Base-by-base conservation (phyloP, 2,888 invertebrate genomes). In the Acanthoscelides obtectus region DNA sequence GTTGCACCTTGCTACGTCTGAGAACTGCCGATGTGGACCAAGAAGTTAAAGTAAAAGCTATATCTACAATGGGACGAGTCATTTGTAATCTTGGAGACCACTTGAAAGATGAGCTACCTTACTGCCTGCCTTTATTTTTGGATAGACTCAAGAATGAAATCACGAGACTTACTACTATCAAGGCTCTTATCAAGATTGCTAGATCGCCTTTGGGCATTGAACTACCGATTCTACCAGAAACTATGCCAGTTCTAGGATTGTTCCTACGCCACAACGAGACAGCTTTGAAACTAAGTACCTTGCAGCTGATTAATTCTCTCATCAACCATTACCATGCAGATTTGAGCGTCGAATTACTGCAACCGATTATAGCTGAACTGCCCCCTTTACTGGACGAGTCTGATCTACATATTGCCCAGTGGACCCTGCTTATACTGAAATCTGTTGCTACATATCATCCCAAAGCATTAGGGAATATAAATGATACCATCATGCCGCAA, bases 21-120 rank as follows among this genome's bases (percentile, higher is more conserved):
- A 93, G 93, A 80, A 96, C 98, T 45, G 94, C 98, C 0, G 99
- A 99, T 84, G 97, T 99, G 82, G 99, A 99, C 87, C 99, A 99
- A 84, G 99, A 99, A 87, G 99, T 99, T 0, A 99, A 99, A 85
- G 99, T 99, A 83, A 90, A 97, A 22, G 98, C 99, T 12, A 99
- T 99, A 75, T 94, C 97, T 0, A 97, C 98, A 80, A 96, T 97
- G 93, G 97, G 98, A 19, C 96, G 98, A 85, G 93, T 98, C 69
- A 90, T 99, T 69, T 94, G 95, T 74, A 95, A 96, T 84, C 91
- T 98, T 78, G 98, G 97, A 0, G 97, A 98, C 85, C 90, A 91
- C 78, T 86, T 98, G 69, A 88, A 92, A 84, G 88, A 89, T 73
- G 96, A 98, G 84, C 87, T 98, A 71, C 90, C 90, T 0, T 90